These are phyloP conservation scores for Brenthis daphne DNA, from an alignment of 2,888 invertebrate genomes.

Conservation along the genomic window DNA sequence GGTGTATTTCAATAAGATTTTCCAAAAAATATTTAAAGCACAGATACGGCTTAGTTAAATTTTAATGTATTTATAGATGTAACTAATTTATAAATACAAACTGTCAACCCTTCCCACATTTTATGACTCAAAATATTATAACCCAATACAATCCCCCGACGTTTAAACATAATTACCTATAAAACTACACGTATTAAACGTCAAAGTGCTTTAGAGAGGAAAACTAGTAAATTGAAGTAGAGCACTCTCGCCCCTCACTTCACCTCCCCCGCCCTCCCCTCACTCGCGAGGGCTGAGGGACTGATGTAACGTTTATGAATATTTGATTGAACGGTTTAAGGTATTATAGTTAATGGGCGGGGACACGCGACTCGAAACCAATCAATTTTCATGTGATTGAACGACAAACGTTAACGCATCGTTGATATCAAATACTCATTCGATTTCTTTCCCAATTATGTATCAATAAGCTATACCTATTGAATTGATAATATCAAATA, in stretches of 20 bases:
- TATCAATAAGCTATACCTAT: too few species aligned
- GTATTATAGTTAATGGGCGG: constrained; percentile 10
- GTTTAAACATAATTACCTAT: constrained; percentile 14
- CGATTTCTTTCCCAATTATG: too few species aligned
- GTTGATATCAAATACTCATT: too few species aligned
- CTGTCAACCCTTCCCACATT: neutral
- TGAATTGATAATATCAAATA: too few species aligned
- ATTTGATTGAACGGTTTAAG: constrained; percentile 24
- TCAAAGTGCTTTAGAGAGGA: neutral
- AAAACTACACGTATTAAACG: constrained; percentile 10
- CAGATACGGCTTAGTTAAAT: too few species aligned
- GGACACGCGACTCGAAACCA: constrained; percentile 3
- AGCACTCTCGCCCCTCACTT: neutral
- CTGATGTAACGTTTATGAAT: constrained; percentile 24
- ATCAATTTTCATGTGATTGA: neutral
- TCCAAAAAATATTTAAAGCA: too few species aligned
- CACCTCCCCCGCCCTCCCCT: neutral
- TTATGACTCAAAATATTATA: constrained; percentile 4
- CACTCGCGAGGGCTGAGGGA: neutral
- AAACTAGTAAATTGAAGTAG: constrained; percentile 3
- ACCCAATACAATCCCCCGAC: neutral
- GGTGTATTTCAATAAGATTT: too few species aligned
- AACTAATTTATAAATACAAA: neutral
- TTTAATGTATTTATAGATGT: too few species aligned
- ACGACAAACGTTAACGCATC: neutral